Evolutionary conservation across 2,888 invertebrate species (phyloP).

Genomic region (Ernsta delagoae): DNA sequence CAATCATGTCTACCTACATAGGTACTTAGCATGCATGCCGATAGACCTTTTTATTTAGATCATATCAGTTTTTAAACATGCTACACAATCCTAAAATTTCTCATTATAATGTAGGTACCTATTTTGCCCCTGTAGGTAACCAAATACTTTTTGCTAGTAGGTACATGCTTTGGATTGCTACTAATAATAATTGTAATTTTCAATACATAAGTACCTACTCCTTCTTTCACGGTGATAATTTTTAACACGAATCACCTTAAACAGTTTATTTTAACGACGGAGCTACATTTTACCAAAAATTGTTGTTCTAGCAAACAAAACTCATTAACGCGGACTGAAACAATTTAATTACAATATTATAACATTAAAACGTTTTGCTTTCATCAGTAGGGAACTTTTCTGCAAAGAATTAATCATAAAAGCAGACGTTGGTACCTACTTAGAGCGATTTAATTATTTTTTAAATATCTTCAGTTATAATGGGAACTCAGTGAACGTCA

Average conservation of each 20-base stretch:
- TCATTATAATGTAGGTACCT: too few species aligned
- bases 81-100: too few species aligned
- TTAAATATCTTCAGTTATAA: background rate
- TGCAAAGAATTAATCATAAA: constrained; percentile 1
- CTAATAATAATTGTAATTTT: too few species aligned
- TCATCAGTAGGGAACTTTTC: background rate
- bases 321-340: background rate
- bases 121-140: too few species aligned
- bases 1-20: background rate
- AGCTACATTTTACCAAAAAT: background rate
- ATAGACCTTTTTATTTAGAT: background rate
- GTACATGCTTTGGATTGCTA: too few species aligned
- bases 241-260: too few species aligned
- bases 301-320: background rate
- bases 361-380: background rate
- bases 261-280: too few species aligned
- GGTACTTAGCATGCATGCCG: background rate
- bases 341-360: background rate
- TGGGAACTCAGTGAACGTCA: background rate
- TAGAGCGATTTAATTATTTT: background rate
- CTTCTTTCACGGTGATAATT: too few species aligned
- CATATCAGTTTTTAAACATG: too few species aligned
- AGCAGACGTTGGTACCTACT: background rate
- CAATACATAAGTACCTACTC: too few species aligned
- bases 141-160: too few species aligned